These are phyloP conservation scores for Acleris cristana DNA, from an alignment of 2,888 invertebrate genomes.

Conservation along the genomic window DNA sequence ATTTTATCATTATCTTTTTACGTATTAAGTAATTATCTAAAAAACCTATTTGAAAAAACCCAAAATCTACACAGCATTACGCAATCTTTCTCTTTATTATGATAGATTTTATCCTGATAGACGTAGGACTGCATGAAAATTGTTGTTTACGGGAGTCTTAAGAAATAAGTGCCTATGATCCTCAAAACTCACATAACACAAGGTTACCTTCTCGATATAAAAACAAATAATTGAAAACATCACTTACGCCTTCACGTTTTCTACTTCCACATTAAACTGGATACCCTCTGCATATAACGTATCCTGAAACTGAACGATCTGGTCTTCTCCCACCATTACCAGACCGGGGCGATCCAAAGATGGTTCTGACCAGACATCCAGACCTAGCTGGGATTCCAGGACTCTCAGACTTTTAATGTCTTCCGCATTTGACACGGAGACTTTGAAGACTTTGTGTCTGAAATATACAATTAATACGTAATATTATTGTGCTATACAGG, in stretches of 20 bases:
- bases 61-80: no score
- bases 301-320: conserved; percentile 53
- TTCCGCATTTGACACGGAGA: conserved; percentile 49
- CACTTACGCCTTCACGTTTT: conserved; percentile 70
- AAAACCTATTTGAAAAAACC: neutral
- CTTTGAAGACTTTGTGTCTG: conserved; percentile 58
- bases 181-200: no score
- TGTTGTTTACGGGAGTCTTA: no score
- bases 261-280: conserved; percentile 53
- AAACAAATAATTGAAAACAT: no score
- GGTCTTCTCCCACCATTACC: conserved; percentile 56
- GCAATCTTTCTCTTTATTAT: no score
- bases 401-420: conserved; percentile 53
- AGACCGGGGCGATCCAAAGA: conserved; percentile 52
- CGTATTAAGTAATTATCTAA: conserved; percentile 2
- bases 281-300: conserved; percentile 52
- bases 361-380: conserved; percentile 61
- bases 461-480: conserved; percentile 20
- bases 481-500: no score
- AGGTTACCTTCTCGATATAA: neutral
- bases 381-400: conserved; percentile 47
- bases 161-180: no score
- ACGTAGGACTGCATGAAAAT: no score
- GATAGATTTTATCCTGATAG: no score
- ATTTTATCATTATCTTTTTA: neutral